Percentiles rank a stretch among this genome's conserved stretches.
Evolutionary conservation across 1,140 invertebrate species (phyloP).

Genomic region (Potamilus streckersoni): DNA sequence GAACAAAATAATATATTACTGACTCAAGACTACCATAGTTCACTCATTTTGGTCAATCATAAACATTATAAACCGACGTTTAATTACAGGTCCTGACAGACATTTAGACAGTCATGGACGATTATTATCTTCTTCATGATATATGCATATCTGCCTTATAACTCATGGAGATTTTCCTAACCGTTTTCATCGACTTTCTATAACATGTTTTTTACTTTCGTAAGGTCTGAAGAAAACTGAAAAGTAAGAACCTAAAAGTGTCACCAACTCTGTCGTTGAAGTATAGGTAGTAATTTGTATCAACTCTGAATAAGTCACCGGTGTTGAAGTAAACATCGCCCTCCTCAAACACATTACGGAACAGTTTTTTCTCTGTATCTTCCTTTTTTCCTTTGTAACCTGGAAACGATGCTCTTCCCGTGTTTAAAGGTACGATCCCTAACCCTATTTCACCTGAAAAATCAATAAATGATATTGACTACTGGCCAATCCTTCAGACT

Average conservation of each 20-base stretch:
- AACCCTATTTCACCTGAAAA: conserved; percentile 28
- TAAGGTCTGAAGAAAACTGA: too few species aligned
- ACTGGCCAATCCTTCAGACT: background rate
- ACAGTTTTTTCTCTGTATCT: conserved; percentile 32
- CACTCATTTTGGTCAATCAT: too few species aligned
- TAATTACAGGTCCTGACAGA: too few species aligned
- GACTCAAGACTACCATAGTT: too few species aligned
- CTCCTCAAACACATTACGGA: conserved; percentile 35
- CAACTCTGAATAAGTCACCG: conserved; percentile 48
- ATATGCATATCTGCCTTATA: too few species aligned
- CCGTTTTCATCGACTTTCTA: too few species aligned
- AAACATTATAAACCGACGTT: too few species aligned
- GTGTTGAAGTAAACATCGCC: conserved; percentile 44
- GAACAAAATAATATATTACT: too few species aligned
- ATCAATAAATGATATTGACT: background rate
- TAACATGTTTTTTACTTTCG: too few species aligned
- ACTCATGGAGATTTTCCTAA: too few species aligned
- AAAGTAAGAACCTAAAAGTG: conserved; percentile 48
- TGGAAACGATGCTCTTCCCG: conserved; percentile 7
- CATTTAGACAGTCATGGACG: too few species aligned
- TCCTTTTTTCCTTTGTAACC: conserved; percentile 36
- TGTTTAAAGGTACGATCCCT: conserved; percentile 1
- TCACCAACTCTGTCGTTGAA: conserved; percentile 58
- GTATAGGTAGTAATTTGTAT: conserved; percentile 51
- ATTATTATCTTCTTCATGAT: too few species aligned